Evolutionary conservation across 2,113 vertebrate genomes (phyloP).

Genomic region (Opisthocomus hoazin): DNA sequence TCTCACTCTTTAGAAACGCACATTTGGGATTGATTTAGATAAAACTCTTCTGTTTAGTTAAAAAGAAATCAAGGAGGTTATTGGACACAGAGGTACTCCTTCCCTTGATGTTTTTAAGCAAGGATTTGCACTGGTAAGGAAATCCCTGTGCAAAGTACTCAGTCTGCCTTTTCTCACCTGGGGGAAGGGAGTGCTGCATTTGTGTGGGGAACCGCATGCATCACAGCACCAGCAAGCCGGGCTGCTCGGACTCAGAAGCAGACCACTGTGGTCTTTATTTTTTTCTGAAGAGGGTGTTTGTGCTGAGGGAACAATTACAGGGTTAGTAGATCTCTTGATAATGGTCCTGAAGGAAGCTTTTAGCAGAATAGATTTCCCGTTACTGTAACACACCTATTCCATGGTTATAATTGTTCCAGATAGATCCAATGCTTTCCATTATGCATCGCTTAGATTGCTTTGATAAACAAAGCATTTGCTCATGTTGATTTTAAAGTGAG

Average conservation of each 20-base stretch:
- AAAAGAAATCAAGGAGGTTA: neutral
- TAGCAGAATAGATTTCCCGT: conserved; percentile 17
- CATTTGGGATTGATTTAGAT: neutral
- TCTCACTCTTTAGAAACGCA: neutral
- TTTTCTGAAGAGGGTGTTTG: neutral
- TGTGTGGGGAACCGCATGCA: neutral
- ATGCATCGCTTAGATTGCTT: neutral
- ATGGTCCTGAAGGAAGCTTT: conserved; percentile 24
- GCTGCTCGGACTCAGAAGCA: neutral
- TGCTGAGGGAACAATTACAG: neutral
- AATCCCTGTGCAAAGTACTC: rapidly evolving
- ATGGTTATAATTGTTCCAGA: neutral
- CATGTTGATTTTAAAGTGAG: conserved; percentile 22
- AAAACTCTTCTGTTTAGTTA: neutral
- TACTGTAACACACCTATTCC: neutral
- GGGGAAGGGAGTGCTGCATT: neutral
- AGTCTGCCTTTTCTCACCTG: neutral
- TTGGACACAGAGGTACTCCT: neutral
- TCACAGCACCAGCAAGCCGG: neutral
- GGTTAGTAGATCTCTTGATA: neutral
- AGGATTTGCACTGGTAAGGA: neutral
- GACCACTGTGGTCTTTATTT: neutral
- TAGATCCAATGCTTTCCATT: conserved; percentile 9
- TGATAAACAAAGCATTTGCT: conserved; percentile 28
- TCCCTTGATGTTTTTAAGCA: neutral